phyloP scores from a whole-genome alignment of 2,113 vertebrate genomes.

The Sinocyclocheilus rhinocerous region DNA sequence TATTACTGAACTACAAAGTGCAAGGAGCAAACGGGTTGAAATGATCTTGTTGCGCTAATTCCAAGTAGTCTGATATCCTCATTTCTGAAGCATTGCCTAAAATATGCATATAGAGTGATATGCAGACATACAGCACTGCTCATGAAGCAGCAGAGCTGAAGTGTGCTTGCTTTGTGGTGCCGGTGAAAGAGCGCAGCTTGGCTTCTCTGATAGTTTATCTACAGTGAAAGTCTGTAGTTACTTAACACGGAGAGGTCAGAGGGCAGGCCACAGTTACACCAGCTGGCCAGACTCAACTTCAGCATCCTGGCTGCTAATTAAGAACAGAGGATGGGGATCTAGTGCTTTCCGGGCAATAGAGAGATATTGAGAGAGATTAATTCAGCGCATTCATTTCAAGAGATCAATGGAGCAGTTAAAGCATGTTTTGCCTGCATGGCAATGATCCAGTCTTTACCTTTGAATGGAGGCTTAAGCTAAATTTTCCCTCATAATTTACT shows the following conservation, averaged over 20 bases:
- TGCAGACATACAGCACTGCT: conserved; percentile 10
- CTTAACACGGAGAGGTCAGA: conserved; percentile 88
- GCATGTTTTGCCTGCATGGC: not conserved
- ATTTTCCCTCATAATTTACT: not conserved
- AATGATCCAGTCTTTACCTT: not conserved
- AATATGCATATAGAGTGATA: conserved; percentile 14
- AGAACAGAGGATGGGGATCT: conserved; percentile 82
- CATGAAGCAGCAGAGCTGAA: conserved; percentile 38
- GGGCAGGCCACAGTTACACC: conserved; percentile 79
- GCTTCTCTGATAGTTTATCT: conserved; percentile 85
- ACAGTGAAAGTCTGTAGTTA: conserved; percentile 79
- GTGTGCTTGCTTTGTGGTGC: conserved; percentile 47
- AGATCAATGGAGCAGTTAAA: not conserved
- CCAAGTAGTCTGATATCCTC: not conserved
- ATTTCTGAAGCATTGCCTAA: not conserved
- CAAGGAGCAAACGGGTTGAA: not conserved
- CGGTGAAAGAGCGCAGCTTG: conserved; percentile 61
- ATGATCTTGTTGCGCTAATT: not conserved
- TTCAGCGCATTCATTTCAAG: conserved; percentile 37
- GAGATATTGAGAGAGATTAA: conserved; percentile 66
- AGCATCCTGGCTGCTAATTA: conserved; percentile 84
- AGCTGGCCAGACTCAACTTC: conserved; percentile 78
- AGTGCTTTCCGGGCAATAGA: conserved; percentile 75
- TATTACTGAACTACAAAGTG: not conserved
- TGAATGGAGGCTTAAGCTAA: not conserved